Conservation (phyloP, 2,113 vertebrate species). For the Eptatretus burgeri region DNA sequence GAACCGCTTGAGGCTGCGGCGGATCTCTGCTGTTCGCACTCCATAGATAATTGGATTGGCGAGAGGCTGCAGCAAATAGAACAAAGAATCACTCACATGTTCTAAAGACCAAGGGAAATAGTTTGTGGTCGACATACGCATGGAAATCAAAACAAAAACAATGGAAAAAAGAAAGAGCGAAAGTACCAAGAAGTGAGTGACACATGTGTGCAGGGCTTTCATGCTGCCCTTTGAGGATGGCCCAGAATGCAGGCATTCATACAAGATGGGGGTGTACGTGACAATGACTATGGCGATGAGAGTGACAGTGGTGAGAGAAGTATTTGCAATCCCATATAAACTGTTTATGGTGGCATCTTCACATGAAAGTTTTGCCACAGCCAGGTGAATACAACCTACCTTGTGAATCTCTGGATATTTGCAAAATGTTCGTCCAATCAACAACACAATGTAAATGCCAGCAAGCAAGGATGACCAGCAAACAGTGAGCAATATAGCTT, state of each 20-base stretch:
- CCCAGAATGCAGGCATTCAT: not conserved
- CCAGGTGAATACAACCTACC: not conserved
- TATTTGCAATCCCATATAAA: not conserved
- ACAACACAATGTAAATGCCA: not conserved
- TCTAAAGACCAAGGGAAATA: not conserved
- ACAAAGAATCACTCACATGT: not conserved
- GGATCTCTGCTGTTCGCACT: not conserved
- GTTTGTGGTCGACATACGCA: not conserved
- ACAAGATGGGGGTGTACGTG: not conserved
- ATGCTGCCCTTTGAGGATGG: not conserved
- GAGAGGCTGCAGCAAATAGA: not conserved
- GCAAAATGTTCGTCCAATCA: constrained; percentile 2
- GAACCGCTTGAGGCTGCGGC: not conserved
- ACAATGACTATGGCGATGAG: not conserved
- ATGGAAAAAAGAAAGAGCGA: not conserved
- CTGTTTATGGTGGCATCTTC: not conserved
- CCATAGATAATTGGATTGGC: constrained; percentile 5
- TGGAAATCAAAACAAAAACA: not conserved
- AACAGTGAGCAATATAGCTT: not conserved
- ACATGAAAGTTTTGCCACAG: not conserved
- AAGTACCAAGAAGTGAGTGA: not conserved
- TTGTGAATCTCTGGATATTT: not conserved
- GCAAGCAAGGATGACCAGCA: not conserved
- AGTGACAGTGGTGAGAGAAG: constrained; percentile 1
- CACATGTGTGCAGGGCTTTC: constrained; percentile 1